A percentile compares a stretch with the other conserved stretches of the same genome.
These are phyloP conservation scores for Saturnia japonica DNA, from an alignment of 2,888 invertebrate species.

Conservation along the genomic window DNA sequence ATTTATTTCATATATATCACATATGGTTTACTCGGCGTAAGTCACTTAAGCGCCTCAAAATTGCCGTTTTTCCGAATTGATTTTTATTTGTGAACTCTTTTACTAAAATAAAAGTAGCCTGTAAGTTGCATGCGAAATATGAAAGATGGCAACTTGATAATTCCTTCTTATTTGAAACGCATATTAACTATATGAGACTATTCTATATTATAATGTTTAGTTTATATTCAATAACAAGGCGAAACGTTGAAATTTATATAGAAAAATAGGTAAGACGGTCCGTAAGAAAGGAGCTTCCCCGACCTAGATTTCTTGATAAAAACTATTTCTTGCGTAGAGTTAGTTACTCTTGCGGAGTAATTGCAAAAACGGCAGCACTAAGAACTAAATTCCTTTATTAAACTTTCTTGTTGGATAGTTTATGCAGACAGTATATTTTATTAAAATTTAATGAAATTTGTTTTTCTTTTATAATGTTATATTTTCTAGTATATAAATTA, in stretches of 20 bases:
- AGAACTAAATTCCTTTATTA: background rate
- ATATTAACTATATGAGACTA: no score
- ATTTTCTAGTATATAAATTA: background rate
- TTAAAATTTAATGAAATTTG: background rate
- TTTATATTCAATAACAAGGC: no score
- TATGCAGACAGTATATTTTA: constrained; percentile 4
- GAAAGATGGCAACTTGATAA: no score
- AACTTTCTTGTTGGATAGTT: constrained; percentile 7
- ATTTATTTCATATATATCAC: no score
- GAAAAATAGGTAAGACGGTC: background rate
- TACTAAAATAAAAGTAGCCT: no score
- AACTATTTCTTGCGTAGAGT: constrained; percentile 42
- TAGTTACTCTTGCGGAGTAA: constrained; percentile 31
- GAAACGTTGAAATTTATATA: background rate
- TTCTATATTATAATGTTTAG: no score
- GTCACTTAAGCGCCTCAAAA: no score
- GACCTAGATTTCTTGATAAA: constrained; percentile 62
- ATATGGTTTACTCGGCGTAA: no score
- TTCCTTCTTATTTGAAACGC: no score
- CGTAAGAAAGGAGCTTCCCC: constrained; percentile 26
- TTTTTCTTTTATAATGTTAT: background rate
- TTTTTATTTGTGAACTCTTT: no score
- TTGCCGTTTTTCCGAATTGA: no score
- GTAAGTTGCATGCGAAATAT: no score
- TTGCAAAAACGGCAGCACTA: constrained; percentile 35